phyloP scores from a whole-genome alignment of 37 sponge, comb jelly and placozoan species.

The Dysidea cf. avara region DNA sequence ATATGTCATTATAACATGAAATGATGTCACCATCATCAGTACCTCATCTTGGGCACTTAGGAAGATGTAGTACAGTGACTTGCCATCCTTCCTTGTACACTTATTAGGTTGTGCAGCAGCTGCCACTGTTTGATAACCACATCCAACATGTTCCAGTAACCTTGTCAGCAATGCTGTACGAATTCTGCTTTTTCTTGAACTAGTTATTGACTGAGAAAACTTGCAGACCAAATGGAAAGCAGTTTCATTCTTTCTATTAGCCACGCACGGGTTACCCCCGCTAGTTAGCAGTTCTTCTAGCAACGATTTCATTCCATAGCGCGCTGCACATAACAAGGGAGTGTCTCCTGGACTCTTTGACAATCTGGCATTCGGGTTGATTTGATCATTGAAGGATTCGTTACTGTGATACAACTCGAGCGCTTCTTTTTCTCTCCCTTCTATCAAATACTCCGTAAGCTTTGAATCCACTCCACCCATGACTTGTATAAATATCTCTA shows the following conservation, averaged over 20 bases:
- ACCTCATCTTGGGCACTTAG: slow-evolving; percentile 27
- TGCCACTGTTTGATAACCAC: neutral
- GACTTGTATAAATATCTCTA: neutral
- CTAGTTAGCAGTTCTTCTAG: slow-evolving; percentile 32
- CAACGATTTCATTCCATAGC: slow-evolving; percentile 38
- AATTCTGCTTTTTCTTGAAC: slow-evolving; percentile 27
- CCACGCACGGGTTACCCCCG: slow-evolving; percentile 55
- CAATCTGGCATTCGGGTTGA: slow-evolving; percentile 54
- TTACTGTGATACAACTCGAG: slow-evolving; percentile 32
- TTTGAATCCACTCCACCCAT: slow-evolving; percentile 58
- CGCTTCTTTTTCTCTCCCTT: slow-evolving; percentile 35
- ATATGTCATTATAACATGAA: neutral
- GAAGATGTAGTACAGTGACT: too few relatives aligned
- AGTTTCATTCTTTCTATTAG: slow-evolving; percentile 60
- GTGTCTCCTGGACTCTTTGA: slow-evolving; percentile 46
- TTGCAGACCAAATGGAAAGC: slow-evolving; percentile 68
- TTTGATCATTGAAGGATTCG: slow-evolving; percentile 26
- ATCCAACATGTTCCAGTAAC: slow-evolving; percentile 22
- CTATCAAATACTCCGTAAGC: slow-evolving; percentile 38
- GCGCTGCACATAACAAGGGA: slow-evolving; percentile 51
- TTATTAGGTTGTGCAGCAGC: neutral
- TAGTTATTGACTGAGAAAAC: slow-evolving; percentile 17
- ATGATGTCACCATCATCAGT: slow-evolving; percentile 8
- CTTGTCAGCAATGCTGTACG: slow-evolving; percentile 40
- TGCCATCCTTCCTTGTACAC: neutral